These are phyloP conservation scores for Parasteatoda tepidariorum DNA, from an alignment of 1,140 invertebrate species.

Conservation along the genomic window DNA sequence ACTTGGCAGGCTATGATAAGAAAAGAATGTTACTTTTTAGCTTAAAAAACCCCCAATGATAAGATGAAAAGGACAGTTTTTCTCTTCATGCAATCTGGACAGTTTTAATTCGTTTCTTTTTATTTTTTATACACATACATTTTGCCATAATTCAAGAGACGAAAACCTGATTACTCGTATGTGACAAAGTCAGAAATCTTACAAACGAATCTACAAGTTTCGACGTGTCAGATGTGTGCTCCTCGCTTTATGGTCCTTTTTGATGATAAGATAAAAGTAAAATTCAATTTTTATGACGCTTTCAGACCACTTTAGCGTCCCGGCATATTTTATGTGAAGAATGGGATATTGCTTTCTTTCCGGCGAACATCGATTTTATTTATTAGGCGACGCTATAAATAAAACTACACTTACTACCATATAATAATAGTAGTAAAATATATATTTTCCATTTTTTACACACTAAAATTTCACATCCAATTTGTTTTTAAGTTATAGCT, in stretches of 20 bases:
- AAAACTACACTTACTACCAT: no score
- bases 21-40: background rate
- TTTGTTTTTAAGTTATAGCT: no score
- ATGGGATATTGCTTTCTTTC: no score
- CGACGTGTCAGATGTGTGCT: constrained; percentile 8
- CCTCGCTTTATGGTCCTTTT: background rate
- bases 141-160: constrained; percentile 14
- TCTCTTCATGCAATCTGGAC: no score
- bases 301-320: background rate
- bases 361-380: no score
- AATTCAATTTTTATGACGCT: background rate
- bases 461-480: no score
- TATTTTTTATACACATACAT: background rate
- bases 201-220: background rate
- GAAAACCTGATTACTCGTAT: background rate
- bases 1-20: background rate
- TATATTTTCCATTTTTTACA: no score
- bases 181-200: background rate
- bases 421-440: no score
- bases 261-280: background rate
- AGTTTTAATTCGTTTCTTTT: no score
- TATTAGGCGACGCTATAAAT: no score
- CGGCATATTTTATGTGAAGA: background rate
- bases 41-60: background rate
- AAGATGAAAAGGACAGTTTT: background rate